phyloP scores from a whole-genome alignment of 2,888 invertebrate species.

The Acrobasis suavella region DNA sequence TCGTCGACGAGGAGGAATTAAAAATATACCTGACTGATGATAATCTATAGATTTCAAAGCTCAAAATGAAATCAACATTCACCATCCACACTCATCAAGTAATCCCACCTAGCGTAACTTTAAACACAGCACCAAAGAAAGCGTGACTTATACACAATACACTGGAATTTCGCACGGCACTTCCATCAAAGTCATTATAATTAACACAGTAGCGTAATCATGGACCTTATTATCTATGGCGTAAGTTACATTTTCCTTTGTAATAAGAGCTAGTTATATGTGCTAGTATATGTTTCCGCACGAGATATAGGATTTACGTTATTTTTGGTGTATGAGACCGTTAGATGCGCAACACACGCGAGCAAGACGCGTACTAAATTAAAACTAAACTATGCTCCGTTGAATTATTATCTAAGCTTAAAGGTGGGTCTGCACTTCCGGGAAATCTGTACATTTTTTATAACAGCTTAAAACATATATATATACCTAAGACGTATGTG shows the following conservation, averaged over 20 bases:
- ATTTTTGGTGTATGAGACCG: constrained; percentile 35
- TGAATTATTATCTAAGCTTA: background rate
- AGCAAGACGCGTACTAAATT: constrained; percentile 13
- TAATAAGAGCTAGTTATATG: background rate
- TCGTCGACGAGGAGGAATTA: too few relatives aligned
- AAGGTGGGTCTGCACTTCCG: background rate
- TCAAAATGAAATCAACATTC: background rate
- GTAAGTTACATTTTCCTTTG: constrained; percentile 39
- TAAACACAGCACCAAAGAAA: constrained; percentile 35
- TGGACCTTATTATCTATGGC: constrained; percentile 36
- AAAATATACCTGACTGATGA: too few relatives aligned
- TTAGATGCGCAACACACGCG: constrained; percentile 60
- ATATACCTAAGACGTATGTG: too few relatives aligned
- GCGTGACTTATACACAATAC: constrained; percentile 44
- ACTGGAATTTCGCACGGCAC: constrained; percentile 71
- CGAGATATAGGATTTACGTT: background rate
- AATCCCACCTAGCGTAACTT: constrained; percentile 7
- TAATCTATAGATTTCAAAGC: too few relatives aligned
- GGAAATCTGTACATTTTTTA: background rate
- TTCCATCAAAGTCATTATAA: constrained; percentile 64
- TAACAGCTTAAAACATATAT: too few relatives aligned
- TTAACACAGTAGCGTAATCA: constrained; percentile 45
- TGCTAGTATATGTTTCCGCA: background rate
- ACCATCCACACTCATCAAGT: constrained; percentile 8
- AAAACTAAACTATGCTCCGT: constrained; percentile 13